Base-by-base conservation (phyloP, 2,888 invertebrate genomes). In the Philaethria dido region DNA sequence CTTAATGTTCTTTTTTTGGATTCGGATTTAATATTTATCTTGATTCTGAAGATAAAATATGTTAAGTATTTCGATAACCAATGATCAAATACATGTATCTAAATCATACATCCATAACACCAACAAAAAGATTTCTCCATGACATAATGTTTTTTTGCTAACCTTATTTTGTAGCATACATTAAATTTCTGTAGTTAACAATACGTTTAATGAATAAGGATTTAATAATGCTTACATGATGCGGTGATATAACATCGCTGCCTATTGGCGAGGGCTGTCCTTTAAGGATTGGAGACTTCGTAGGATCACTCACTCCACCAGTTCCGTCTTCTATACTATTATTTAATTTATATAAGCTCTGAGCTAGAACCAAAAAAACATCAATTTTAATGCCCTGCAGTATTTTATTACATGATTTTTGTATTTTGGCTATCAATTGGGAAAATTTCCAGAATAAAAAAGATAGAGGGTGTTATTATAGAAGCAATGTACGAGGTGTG, bases 301-400 rank as follows among this genome's bases (percentile, higher is more conserved):
- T 85, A 55, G 87, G 84, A 20, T 89, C 83, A 68, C 80, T 69
- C 68, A 70, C 73, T 65, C 83, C 78, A 50, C 83, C 78, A 52
- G 81, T 74, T 69, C 77, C 81, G 16, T 94, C 93, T 54, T 93
- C 88, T 54, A 72, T 33, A 60, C 83, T 86, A 72, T 82, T 87
- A 75, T 83, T 93, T 72, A 93, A 81, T 75, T 93, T 93, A 78
- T 93, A 94, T 73, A 93, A 73, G 76, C 93, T 90, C 78, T 91
- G 89, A 67, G 92, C 92, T 92, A 88, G 36, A 89, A 84, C 9
- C 66, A 25, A 81, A 66, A 69, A 25, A 29, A 16, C 63, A n/a
- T 33, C 3, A 8, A 33, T 33, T 25, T 4, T 25, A 22, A 14
- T n/a, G 5, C 44, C 13, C 3, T 29, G 2, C 6, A 20, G 18